A percentile compares a stretch with the other conserved stretches of the same genome.
Conservation (phyloP, 1,140 invertebrate species). For the Saccostrea glomerata region DNA sequence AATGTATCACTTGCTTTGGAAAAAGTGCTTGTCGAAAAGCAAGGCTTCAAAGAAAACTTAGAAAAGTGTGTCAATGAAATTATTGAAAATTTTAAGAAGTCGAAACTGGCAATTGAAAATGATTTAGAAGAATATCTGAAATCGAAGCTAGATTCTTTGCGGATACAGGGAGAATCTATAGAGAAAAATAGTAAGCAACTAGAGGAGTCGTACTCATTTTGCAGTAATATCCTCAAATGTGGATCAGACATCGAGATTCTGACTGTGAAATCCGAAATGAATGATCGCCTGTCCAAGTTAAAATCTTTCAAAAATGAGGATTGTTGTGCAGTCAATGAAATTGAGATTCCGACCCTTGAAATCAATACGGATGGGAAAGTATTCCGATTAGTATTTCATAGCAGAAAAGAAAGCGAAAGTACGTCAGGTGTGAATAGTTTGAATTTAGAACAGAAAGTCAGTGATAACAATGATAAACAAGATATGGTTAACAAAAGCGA, state of each 20-base stretch:
- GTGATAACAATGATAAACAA: background rate
- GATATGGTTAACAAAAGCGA: background rate
- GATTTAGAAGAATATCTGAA: background rate
- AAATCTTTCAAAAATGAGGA: background rate
- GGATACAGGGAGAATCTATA: background rate
- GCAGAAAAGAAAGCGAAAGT: background rate
- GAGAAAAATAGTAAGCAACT: background rate
- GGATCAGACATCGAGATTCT: background rate
- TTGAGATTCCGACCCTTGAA: background rate
- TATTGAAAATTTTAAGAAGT: background rate
- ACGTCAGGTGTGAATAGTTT: background rate
- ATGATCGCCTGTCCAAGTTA: background rate
- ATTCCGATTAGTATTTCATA: background rate
- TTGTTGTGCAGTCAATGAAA: background rate
- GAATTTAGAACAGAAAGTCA: background rate
- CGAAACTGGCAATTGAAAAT: background rate
- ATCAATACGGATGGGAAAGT: background rate
- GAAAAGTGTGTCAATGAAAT: background rate
- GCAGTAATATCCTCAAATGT: background rate
- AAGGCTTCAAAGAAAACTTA: background rate
- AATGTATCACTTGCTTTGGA: background rate
- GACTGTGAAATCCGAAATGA: slow-evolving; percentile 1
- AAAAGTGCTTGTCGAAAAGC: background rate
- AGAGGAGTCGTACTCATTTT: background rate
- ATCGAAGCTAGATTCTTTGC: background rate